Base-by-base conservation (phyloP, 2,113 vertebrate genomes). In the Catharus bicknelli region DNA sequence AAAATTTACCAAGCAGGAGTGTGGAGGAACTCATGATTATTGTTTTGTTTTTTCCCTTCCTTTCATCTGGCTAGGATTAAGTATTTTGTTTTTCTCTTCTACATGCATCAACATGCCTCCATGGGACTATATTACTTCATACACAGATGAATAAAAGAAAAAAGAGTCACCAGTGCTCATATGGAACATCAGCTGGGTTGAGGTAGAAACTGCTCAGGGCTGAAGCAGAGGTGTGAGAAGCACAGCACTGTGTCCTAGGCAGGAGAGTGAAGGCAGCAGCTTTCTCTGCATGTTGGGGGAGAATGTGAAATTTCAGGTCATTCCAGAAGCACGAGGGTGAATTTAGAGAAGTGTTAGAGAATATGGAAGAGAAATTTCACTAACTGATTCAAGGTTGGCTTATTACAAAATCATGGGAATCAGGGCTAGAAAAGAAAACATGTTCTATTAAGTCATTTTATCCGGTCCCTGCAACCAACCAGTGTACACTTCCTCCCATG, bases 51-150 rank as follows among this genome's bases (percentile, higher is more conserved):
- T 38, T 75, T 43, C n/a, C 55, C 10, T 90, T 81, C 55, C 42
- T 94, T 96, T 95, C 92, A 94, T 95, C 95, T 96, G 89, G 68
- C 86, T 90, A 80, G 69, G 82, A 86, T 91, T 93, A 96, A 92
- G 55, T 77, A 57, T 86, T 88, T 93, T 96, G 67, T 94, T 93
- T 91, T 95, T 95, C 70, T 86, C 62, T 88, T 84, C 70, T 94
- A 57, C 80, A 10, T 88, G 92, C 83, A 94, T 93, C 90, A 91
- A 68, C 86, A 50, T 94, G 84, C 75, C 90, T 93, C 51, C 34
- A 45, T 68, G 70, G 86, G 73, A 86, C 80, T 53, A 14, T 67
- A 76, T 95, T 94, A 82, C 88, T 95, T 93, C 84, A 95, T 83
- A 68, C 4, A 5, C 62, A 87, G 74, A 80, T 73, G 59, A 93